These are phyloP conservation scores for Nemopilema nomurai DNA, from an alignment of 30 jellyfish, hydroid and myxozoan species.

Conservation along the genomic window DNA sequence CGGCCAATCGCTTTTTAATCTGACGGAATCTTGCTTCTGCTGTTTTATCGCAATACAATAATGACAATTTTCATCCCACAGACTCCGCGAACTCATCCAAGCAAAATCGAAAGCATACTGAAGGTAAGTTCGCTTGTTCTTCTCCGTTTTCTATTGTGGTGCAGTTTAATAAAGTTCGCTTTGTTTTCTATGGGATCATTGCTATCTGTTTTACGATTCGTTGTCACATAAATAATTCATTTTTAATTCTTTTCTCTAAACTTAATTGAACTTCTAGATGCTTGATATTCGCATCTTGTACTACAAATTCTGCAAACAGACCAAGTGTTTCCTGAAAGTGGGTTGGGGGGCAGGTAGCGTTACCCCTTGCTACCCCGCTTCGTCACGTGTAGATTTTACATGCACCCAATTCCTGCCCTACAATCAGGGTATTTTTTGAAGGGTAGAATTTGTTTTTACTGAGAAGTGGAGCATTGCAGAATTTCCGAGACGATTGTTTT, in stretches of 20 bases:
- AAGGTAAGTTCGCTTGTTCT: constrained; percentile 40
- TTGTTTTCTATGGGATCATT: not conserved
- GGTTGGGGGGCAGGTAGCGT: no score
- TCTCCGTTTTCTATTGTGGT: not conserved
- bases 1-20: not conserved
- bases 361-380: no score
- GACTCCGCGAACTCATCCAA: constrained; percentile 58
- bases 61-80: constrained; percentile 64
- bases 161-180: not conserved
- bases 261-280: not conserved
- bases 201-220: not conserved
- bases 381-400: no score
- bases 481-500: not conserved
- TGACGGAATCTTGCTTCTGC: not conserved
- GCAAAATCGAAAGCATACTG: constrained; percentile 76
- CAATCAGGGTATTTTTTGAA: no score
- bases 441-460: no score
- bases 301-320: no score
- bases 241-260: not conserved
- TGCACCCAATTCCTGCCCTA: no score
- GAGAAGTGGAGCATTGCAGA: not conserved
- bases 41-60: not conserved
- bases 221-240: not conserved
- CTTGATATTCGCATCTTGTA: not conserved
- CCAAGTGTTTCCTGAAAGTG: no score